Evolutionary conservation across 2,113 vertebrate species (phyloP), one percentile per base, ranked within the genome.

Genomic region (Poeciliopsis occidentalis): DNA sequence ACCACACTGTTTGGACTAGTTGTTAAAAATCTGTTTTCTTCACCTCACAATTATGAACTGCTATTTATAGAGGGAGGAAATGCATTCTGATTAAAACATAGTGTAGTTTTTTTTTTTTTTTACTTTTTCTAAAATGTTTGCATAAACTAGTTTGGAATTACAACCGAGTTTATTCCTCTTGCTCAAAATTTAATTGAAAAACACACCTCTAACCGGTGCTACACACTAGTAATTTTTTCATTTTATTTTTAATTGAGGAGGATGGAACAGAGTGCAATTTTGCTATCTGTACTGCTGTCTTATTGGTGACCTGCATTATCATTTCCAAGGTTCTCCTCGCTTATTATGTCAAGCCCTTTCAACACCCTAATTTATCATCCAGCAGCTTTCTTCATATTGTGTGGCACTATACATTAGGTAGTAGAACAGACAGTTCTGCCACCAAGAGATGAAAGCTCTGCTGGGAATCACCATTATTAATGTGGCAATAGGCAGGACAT

Each of bases 381-480:
- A 60, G 70, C 60, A 12, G 47, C 57, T 79, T 79, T 65, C 57
- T 47, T 65, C 63, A 78, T 78, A 76, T 78, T 44, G 27, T 64
- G 68, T 80, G 73, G 69, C 75, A 74, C 75, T 69, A 73, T 82
- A 84, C 76, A 83, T 82, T 87, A 83, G 54, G 76, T 51, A 75
- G 67, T 81, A 72, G 80, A 87, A 86, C 65, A 71, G 63, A 57
- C 71, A 65, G 13, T 78, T 76, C 32, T 62, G 61, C 41, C 39
- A 71, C 70, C 64, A 70, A 57, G 47, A 81, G 84, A 79, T 84
- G 78, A 84, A 82, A 78, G 76, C 90, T 78, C 62, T 41, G 68
- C 2, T 64, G 74, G 63, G 63, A 75, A 83, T 73, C 81, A 67
- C 80, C 26, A 7, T 81, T 83, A 90, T 91, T 90, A 93, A 82